A percentile compares a stretch with the other conserved stretches of the same genome.
phyloP scores from a whole-genome alignment of 2,113 vertebrate genomes.

The Cebus imitator region DNA sequence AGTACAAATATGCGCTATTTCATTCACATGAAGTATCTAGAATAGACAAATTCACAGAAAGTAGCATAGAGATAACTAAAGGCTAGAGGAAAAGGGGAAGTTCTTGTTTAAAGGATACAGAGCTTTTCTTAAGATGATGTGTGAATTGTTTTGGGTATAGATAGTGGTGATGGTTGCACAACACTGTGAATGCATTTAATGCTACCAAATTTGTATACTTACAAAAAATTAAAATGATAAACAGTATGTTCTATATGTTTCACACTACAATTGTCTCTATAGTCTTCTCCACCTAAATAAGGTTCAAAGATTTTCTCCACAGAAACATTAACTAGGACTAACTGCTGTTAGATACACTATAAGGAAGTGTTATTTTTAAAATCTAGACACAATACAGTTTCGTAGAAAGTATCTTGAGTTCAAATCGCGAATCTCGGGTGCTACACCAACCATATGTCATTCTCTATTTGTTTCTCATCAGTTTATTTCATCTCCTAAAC shows the following conservation, averaged over 20 bases:
- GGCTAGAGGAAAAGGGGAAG: background rate
- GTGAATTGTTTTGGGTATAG: background rate
- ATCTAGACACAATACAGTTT: background rate
- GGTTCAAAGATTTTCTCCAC: background rate
- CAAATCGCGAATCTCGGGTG: background rate
- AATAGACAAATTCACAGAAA: background rate
- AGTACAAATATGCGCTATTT: background rate
- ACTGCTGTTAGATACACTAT: background rate
- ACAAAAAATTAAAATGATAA: background rate
- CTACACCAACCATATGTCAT: background rate
- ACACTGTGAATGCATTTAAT: background rate
- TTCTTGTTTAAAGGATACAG: background rate
- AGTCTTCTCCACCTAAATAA: background rate
- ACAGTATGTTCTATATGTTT: background rate
- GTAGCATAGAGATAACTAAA: background rate
- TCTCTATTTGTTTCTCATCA: background rate
- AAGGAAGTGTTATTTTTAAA: background rate
- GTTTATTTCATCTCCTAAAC: conserved; percentile 28
- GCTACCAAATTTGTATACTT: background rate
- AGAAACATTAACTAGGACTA: background rate
- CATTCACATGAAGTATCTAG: background rate
- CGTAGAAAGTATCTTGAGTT: background rate
- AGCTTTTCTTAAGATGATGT: background rate
- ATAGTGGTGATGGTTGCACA: background rate
- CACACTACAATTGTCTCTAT: background rate